Evolutionary conservation across 2,888 invertebrate species (phyloP), one percentile per base, ranked within the genome.

Genomic region (Epistrophella euchroma): DNA sequence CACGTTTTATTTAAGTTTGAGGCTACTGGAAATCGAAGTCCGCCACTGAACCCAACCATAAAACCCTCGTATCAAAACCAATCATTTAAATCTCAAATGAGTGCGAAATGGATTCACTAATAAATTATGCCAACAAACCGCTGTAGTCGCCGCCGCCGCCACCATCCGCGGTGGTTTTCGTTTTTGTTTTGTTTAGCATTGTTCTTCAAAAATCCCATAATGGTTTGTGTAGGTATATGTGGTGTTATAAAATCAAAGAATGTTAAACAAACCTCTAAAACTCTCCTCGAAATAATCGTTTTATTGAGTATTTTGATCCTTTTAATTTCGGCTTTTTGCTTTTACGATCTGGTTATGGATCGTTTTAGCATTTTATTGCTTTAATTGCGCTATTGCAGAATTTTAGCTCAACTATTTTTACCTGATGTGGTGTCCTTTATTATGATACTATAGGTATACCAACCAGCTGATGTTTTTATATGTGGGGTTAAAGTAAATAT

Each of bases 21-120:
- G 28, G 28, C 28, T 6, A 4, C 28, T 28, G 4, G 28, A 28
- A 28, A 4, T 28, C 11, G 0, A 11, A 32, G 2, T 56, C 32
- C 56, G 17, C 17, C 32, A 32, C 56, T 56, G 32, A n/a, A n/a
- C n/a, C 2, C 10, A 56, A 47, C 64, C 66, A 25, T 19, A 32
- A 22, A 71, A 43, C 32, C 37, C 47, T 74, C 40, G 37, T 60
- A 73, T 73, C 32, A 81, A 86, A 28, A 62, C 56, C 77, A 74
- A 86, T 86, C 86, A 86, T 82, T 86, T 78, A 64, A 81, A 86
- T 86, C 81, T 78, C 60, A 78, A 86, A 86, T 86, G 70, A 86
- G 86, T 86, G 86, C 86, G 86, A 86, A 86, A 86, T 86, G 86
- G 71, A 74, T 82, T 86, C 82, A 81, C 70, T 71, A 77, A 86